These are phyloP conservation scores for Prochilodus magdalenae DNA, from an alignment of 2,113 vertebrate species.

Conservation along the genomic window DNA sequence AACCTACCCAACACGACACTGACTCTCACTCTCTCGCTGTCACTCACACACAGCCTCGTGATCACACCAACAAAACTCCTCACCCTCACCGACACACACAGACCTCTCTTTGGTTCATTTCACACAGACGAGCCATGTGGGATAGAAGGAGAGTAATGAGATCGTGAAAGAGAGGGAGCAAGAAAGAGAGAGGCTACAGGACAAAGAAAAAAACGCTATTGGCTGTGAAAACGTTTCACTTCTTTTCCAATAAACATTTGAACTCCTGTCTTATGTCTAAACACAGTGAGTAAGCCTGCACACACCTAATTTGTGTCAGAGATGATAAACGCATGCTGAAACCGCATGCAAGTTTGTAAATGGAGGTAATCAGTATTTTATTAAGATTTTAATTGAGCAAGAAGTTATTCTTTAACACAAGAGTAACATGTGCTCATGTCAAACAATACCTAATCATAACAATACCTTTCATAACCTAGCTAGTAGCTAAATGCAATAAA, in stretches of 20 bases:
- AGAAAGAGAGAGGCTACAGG: background rate
- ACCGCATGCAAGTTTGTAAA: too few species aligned
- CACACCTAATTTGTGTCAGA: too few species aligned
- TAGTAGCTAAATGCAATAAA: too few species aligned
- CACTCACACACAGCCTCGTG: conserved; percentile 3
- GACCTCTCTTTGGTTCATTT: background rate
- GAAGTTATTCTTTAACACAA: too few species aligned
- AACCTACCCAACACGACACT: conserved; percentile 32
- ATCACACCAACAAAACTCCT: background rate
- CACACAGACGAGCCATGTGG: background rate
- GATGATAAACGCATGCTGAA: too few species aligned
- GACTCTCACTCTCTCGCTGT: background rate
- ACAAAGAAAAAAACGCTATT: background rate
- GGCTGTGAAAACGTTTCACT: background rate
- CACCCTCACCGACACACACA: background rate
- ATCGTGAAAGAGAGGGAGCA: background rate
- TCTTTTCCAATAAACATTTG: background rate
- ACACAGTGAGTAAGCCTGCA: too few species aligned
- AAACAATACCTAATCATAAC: too few species aligned
- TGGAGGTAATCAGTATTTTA: too few species aligned
- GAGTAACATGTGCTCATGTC: too few species aligned
- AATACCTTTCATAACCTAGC: too few species aligned
- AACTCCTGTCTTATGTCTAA: background rate
- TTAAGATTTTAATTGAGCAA: too few species aligned
- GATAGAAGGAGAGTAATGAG: background rate